Base-by-base conservation (phyloP, 1,140 invertebrate genomes). In the Chironomus striatipennis region DNA sequence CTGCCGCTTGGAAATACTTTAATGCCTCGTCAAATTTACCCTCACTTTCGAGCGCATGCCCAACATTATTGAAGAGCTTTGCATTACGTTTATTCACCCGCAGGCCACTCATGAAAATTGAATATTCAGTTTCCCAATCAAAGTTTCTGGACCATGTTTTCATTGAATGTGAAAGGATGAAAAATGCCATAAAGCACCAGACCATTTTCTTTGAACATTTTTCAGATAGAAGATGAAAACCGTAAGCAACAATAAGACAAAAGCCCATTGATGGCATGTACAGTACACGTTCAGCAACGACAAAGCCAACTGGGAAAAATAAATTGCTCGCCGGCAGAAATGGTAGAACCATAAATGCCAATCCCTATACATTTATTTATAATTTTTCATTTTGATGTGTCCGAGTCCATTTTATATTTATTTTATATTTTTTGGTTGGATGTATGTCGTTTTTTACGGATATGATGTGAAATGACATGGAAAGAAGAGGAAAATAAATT, bases 201-300 rank as follows among this genome's bases (percentile, higher is more conserved):
- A 88, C 85, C 10, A 90, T 78, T 77, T 86, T 89, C 76, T 88
- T 89, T 74, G 78, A 18, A 79, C 74, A 75, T 64, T 77, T 75
- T 74, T 75, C 72, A 15, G 57, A 21, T 17, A 89, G 75, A 18
- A 86, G 78, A 72, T 81, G 79, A 83, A 85, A 88, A 5, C 94
- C 94, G 77, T 94, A 93, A 5, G 93, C 94, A 2, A 98, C 87
- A 3, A 98, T 85, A 81, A 98, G 89, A 80, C 95, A 98, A 85
- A 96, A 98, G 9, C 96, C 97, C 93, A 98, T 97, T 2, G 96
- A 98, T 4, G 97, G 96, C 84, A 97, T 94, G 83, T 99, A 98
- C 0, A 98, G 86, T 43, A 98, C 92, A 78, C 97, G 85, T 84
- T 99, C 97, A 6, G 97, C 97, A 9, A 99, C 90, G 43, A 98